These are phyloP conservation scores for Agrotis segetum DNA, from an alignment of 2,888 invertebrate species.

Conservation along the genomic window DNA sequence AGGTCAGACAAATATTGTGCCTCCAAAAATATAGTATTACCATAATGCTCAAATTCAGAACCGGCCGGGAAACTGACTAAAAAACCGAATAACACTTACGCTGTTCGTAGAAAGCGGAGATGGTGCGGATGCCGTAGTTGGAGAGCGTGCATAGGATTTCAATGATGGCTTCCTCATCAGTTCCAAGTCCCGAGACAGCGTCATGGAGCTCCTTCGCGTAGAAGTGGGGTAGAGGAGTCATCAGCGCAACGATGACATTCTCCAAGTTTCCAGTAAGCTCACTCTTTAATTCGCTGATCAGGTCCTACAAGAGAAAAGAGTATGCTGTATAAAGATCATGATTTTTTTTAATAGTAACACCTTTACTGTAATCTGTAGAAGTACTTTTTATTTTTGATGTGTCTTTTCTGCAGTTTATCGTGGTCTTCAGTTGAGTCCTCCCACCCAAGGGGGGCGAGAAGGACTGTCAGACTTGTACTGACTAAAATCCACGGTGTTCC, in stretches of 20 bases:
- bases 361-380: not conserved
- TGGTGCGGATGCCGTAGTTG: constrained; percentile 96
- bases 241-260: constrained; percentile 96
- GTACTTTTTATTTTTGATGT: not conserved
- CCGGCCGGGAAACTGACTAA: too few species aligned
- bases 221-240: constrained; percentile 97
- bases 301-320: constrained; percentile 87
- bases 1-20: too few species aligned
- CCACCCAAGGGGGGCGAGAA: too few species aligned
- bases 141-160: constrained; percentile 98
- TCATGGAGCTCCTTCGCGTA: constrained; percentile 97
- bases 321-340: not conserved
- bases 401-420: too few species aligned
- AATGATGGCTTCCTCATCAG: constrained; percentile 97
- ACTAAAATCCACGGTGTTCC: too few species aligned
- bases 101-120: constrained; percentile 96
- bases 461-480: too few species aligned
- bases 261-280: constrained; percentile 97
- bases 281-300: constrained; percentile 96
- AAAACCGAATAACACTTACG: constrained; percentile 85
- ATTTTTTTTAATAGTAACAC: not conserved
- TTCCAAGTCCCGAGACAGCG: constrained; percentile 96
- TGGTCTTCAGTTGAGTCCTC: too few species aligned
- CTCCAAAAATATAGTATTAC: too few species aligned
- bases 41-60: too few species aligned